A percentile compares a stretch with the other conserved stretches of the same genome.
phyloP scores from a whole-genome alignment of 2,113 vertebrate genomes.

The Centrocercus urophasianus region DNA sequence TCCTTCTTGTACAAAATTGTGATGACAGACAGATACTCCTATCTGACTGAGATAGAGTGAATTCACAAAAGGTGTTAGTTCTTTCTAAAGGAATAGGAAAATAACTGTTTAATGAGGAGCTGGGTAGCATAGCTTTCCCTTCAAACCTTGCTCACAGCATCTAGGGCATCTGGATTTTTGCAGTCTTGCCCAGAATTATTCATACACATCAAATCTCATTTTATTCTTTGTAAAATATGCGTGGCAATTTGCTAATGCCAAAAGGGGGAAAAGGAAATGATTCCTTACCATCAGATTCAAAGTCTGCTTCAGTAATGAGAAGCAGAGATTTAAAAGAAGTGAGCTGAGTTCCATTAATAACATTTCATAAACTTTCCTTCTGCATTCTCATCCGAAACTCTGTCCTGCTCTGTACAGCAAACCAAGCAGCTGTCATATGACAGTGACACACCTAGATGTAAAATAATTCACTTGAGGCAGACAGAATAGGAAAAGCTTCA shows the following conservation, averaged over 20 bases:
- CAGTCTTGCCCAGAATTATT: conserved; percentile 17
- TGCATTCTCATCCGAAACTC: neutral
- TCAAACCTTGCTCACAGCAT: neutral
- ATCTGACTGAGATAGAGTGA: neutral
- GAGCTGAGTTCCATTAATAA: neutral
- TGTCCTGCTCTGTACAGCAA: neutral
- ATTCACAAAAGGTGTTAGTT: neutral
- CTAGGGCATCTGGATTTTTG: conserved; percentile 14
- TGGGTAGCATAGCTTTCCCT: neutral
- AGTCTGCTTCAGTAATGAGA: neutral
- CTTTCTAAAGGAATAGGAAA: conserved; percentile 27
- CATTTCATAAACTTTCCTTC: neutral
- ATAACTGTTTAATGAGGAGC: conserved; percentile 29
- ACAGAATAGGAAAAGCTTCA: neutral
- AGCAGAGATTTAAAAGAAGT: neutral
- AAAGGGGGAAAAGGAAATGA: neutral
- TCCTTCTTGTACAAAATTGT: neutral
- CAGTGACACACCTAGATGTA: neutral
- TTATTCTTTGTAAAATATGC: neutral
- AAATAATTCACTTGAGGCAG: neutral
- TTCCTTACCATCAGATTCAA: neutral
- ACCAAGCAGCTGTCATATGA: neutral
- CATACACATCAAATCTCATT: conserved; percentile 12
- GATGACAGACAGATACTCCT: neutral
- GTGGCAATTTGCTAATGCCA: neutral